A percentile compares a stretch with the other conserved stretches of the same genome.
phyloP scores from a whole-genome alignment of 2,888 invertebrate species.

The Lobophora halterata region DNA sequence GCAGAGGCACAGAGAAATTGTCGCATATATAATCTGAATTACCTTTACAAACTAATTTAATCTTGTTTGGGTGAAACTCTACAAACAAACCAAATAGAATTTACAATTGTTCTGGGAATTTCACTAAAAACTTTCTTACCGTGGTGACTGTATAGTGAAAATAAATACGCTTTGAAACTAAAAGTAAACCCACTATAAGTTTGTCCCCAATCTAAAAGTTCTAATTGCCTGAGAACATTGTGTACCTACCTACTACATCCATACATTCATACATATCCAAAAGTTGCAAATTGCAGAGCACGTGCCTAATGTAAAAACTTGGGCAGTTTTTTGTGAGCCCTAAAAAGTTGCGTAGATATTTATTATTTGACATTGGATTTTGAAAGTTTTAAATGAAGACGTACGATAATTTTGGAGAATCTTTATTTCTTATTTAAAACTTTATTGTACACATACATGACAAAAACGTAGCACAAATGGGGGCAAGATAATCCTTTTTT shows the following conservation, averaged over 20 bases:
- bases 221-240: neutral
- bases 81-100: no score
- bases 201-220: constrained; percentile 5
- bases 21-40: no score
- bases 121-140: neutral
- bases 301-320: constrained; percentile 13
- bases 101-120: no score
- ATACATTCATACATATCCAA: neutral
- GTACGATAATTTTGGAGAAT: neutral
- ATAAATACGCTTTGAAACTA: neutral
- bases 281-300: constrained; percentile 2
- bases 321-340: constrained; percentile 8
- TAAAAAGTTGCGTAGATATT: constrained; percentile 8
- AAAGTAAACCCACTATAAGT: no score
- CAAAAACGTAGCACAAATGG: no score
- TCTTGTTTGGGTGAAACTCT: no score
- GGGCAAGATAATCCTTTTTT: no score
- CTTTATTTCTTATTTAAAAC: neutral
- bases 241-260: neutral
- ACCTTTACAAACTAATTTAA: no score
- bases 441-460: no score
- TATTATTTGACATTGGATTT: constrained; percentile 10
- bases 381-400: constrained; percentile 15
- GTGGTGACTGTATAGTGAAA: neutral
- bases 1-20: no score